Percentiles rank a stretch among this genome's conserved stretches.
Conservation (phyloP, 1,140 invertebrate species). For the Bombus pascuorum region DNA sequence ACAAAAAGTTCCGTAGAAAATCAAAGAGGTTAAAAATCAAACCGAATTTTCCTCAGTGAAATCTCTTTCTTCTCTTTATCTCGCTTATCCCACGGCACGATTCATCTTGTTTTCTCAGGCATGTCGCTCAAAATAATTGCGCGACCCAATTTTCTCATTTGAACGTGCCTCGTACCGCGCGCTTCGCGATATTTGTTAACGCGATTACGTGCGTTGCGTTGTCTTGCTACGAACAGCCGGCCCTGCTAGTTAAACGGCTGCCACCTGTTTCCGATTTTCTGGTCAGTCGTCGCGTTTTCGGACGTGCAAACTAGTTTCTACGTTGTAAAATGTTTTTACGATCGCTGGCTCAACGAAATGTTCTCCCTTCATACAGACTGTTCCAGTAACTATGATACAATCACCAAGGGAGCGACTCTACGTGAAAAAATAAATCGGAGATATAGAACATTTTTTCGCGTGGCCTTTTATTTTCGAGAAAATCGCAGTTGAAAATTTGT, state of each 20-base stretch:
- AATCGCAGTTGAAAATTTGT: too few relatives aligned
- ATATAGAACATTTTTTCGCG: too few relatives aligned
- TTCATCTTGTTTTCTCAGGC: neutral
- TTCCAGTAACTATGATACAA: too few relatives aligned
- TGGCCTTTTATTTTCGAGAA: too few relatives aligned
- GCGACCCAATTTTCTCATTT: neutral
- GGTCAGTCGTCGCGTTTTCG: neutral
- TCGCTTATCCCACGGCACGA: neutral
- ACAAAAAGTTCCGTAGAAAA: neutral
- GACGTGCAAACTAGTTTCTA: too few relatives aligned
- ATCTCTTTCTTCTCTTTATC: neutral
- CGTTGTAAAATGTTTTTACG: too few relatives aligned
- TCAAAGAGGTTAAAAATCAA: neutral
- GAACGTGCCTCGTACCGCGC: too few relatives aligned
- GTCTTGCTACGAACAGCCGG: neutral
- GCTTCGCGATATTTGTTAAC: constrained; percentile 1
- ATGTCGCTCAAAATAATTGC: constrained; percentile 18
- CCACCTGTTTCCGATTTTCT: constrained; percentile 51
- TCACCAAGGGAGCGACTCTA: too few relatives aligned
- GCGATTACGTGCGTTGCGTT: constrained; percentile 1
- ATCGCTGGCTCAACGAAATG: too few relatives aligned
- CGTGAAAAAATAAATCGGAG: too few relatives aligned
- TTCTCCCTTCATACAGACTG: too few relatives aligned
- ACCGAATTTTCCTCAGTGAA: neutral
- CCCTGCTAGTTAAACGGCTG: neutral